A percentile compares a stretch with the other conserved stretches of the same genome.
These are phyloP conservation scores for Glareola pratincola DNA, from an alignment of 2,113 vertebrate genomes.

Conservation along the genomic window DNA sequence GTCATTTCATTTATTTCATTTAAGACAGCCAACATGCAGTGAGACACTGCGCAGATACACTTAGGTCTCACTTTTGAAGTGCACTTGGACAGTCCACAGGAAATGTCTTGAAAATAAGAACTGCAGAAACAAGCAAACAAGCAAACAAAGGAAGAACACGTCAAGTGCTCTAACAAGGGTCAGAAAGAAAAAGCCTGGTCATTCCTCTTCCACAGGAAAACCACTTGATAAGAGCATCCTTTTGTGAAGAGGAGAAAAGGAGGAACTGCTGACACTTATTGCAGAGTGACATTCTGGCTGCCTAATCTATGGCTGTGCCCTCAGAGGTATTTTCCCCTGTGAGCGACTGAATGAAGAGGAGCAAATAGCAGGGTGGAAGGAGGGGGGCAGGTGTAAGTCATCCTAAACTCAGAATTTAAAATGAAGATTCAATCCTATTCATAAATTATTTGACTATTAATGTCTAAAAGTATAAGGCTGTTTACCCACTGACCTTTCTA, in stretches of 20 bases:
- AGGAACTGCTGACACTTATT: neutral
- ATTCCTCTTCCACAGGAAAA: neutral
- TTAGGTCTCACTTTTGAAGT: neutral
- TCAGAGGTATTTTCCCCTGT: neutral
- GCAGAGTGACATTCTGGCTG: neutral
- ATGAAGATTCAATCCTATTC: neutral
- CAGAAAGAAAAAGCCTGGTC: neutral
- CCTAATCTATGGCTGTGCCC: neutral
- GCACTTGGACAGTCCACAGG: neutral
- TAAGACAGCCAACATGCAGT: neutral
- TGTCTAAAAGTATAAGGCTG: neutral
- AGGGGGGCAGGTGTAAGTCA: neutral
- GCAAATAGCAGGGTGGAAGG: neutral
- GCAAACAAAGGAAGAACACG: neutral
- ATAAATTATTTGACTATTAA: neutral
- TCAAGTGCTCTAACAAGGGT: neutral
- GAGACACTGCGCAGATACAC: neutral
- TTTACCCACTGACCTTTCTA: neutral
- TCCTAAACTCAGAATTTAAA: neutral
- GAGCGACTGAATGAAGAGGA: neutral
- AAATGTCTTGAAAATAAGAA: neutral
- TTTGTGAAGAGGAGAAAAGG: neutral
- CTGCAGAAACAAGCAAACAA: neutral
- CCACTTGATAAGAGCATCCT: neutral
- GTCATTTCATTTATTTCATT: neutral